Percentiles rank a stretch among this genome's conserved stretches.
These are phyloP conservation scores for Cacoxenus indagator DNA, from an alignment of 2,888 invertebrate genomes.

Conservation along the genomic window DNA sequence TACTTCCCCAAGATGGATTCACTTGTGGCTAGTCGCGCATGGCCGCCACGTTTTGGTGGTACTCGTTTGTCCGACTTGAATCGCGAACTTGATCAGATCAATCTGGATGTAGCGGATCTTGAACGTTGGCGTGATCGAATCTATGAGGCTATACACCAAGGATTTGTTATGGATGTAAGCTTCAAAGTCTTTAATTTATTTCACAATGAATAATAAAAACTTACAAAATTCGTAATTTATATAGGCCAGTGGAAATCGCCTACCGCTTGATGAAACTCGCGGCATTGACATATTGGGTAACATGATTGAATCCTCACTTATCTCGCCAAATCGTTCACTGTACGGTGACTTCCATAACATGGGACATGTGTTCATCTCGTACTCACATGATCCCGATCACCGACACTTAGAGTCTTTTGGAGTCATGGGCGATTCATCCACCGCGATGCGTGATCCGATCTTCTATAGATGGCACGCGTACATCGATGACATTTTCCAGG, in stretches of 20 bases:
- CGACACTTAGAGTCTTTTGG: constrained; percentile 80
- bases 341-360: constrained; percentile 88
- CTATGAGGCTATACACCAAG: constrained; percentile 79
- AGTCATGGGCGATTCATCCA: constrained; percentile 86
- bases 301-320: constrained; percentile 80
- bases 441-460: constrained; percentile 88
- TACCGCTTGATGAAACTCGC: constrained; percentile 75
- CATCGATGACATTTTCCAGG: constrained; percentile 81
- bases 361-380: constrained; percentile 84
- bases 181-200: neutral
- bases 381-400: constrained; percentile 85
- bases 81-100: constrained; percentile 78
- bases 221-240: constrained; percentile 4
- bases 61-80: constrained; percentile 75
- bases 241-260: constrained; percentile 74
- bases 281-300: constrained; percentile 87
- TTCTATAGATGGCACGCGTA: constrained; percentile 90
- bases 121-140: constrained; percentile 84
- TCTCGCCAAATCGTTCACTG: constrained; percentile 78
- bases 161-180: constrained; percentile 74
- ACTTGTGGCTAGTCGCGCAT: constrained; percentile 80
- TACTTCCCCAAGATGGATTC: constrained; percentile 90
- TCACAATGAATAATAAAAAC: neutral
- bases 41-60: constrained; percentile 79
- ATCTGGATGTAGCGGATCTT: constrained; percentile 78